Conservation (phyloP, 2,113 vertebrate genomes). For the Azemiops feae region DNA sequence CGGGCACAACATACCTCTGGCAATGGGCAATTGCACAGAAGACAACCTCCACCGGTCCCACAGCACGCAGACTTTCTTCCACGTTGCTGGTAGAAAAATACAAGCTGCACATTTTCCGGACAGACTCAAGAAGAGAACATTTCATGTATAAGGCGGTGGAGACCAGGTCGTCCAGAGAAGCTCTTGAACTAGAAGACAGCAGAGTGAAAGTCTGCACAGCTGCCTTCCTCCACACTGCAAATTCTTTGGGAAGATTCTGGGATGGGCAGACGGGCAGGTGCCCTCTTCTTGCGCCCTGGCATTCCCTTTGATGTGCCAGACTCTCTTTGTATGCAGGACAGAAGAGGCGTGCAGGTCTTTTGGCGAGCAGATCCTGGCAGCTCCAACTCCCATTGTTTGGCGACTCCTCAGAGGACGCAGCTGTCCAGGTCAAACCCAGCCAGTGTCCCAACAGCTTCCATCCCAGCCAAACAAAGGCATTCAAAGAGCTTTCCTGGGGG, state of each 20-base stretch:
- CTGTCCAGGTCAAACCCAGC: background rate
- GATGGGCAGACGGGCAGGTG: background rate
- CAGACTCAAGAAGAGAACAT: background rate
- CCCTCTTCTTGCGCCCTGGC: background rate
- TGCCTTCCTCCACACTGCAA: background rate
- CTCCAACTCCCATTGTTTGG: background rate
- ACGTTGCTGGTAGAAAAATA: background rate
- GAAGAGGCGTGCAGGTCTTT: background rate
- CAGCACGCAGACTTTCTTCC: background rate
- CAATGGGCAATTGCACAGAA: background rate
- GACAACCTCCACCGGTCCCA: background rate
- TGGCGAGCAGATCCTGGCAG: fast-evolving
- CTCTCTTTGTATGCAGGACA: background rate
- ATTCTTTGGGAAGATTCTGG: background rate
- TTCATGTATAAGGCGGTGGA: background rate
- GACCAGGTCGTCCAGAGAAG: background rate
- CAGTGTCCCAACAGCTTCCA: background rate
- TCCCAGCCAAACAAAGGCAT: slow-evolving; percentile 28
- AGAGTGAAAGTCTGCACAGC: background rate
- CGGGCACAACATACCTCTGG: background rate
- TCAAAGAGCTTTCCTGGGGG: slow-evolving; percentile 44
- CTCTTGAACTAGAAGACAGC: background rate
- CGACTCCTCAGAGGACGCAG: background rate
- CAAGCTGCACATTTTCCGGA: background rate
- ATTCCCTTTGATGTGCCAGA: background rate